A percentile compares a stretch with the other conserved stretches of the same genome.
phyloP scores from a whole-genome alignment of 2,797 vertebrate genomes.

The Pempheris klunzingeri region DNA sequence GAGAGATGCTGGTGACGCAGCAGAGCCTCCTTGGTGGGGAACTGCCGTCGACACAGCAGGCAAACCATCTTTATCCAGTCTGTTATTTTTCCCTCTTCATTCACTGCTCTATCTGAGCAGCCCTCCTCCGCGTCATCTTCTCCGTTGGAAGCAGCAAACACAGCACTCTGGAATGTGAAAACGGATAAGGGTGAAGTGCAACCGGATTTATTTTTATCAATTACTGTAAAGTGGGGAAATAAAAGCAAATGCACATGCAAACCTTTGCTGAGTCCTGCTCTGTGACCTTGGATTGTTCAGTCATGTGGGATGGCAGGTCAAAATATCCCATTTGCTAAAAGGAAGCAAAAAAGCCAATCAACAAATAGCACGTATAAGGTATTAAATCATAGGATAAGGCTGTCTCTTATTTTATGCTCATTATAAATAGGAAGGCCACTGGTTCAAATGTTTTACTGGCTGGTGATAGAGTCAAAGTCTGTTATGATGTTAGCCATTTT shows the following conservation, averaged over 20 bases:
- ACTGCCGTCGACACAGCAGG: slow-evolving; percentile 92
- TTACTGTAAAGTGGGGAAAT: background rate
- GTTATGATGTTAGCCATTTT: background rate
- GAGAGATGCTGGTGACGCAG: slow-evolving; percentile 95
- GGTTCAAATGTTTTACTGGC: background rate
- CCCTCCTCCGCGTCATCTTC: slow-evolving; percentile 92
- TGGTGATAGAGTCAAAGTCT: background rate
- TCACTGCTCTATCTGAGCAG: slow-evolving; percentile 78
- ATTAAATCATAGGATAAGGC: background rate
- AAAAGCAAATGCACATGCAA: background rate
- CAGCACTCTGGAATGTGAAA: slow-evolving; percentile 80
- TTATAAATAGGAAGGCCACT: background rate
- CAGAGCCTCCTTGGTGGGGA: slow-evolving; percentile 92
- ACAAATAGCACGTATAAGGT: background rate
- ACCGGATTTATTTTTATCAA: background rate
- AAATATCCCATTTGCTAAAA: slow-evolving; percentile 84
- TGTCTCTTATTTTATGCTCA: background rate
- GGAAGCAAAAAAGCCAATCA: slow-evolving; percentile 6
- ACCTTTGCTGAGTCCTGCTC: slow-evolving; percentile 86
- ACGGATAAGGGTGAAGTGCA: background rate
- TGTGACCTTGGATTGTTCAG: slow-evolving; percentile 83
- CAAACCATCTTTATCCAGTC: slow-evolving; percentile 96
- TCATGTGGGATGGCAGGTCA: slow-evolving; percentile 85
- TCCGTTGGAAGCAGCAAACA: slow-evolving; percentile 89
- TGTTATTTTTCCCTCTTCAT: slow-evolving; percentile 89